These are phyloP conservation scores for Prionace glauca DNA, from an alignment of 2,797 vertebrate species.

Conservation along the genomic window DNA sequence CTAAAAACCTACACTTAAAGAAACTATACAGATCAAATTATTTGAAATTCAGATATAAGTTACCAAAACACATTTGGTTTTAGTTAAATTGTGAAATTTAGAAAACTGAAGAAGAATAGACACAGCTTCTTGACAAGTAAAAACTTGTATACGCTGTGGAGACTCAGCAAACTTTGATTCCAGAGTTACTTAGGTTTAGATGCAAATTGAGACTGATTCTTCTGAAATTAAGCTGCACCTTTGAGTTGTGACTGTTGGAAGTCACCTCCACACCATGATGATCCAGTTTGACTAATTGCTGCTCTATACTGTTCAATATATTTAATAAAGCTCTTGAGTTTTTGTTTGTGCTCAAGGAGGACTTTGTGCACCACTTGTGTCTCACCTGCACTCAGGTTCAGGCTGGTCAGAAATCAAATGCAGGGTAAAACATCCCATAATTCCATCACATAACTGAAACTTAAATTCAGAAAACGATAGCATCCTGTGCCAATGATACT, in stretches of 20 bases:
- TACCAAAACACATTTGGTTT: conserved; percentile 9
- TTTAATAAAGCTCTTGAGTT: not conserved
- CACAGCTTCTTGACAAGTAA: not conserved
- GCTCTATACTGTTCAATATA: not conserved
- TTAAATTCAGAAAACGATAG: not conserved
- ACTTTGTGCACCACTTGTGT: not conserved
- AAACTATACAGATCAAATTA: not conserved
- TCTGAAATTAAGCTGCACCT: not conserved
- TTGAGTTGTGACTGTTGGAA: not conserved
- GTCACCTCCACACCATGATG: not conserved
- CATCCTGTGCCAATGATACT: not conserved
- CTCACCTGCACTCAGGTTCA: not conserved
- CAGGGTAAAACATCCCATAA: not conserved
- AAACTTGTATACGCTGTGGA: not conserved
- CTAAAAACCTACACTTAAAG: not conserved
- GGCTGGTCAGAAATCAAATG: not conserved
- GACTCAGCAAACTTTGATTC: not conserved
- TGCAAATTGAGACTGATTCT: not conserved
- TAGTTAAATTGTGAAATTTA: not conserved
- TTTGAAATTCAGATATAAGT: not conserved
- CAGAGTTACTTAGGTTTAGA: not conserved
- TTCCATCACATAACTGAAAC: not conserved
- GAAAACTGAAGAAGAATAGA: not conserved
- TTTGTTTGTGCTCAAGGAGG: not conserved
- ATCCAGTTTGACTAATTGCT: not conserved